Percentiles rank a stretch among this genome's conserved stretches.
Conservation (phyloP, 2,888 invertebrate species). For the Aleiodes leptofemur region DNA sequence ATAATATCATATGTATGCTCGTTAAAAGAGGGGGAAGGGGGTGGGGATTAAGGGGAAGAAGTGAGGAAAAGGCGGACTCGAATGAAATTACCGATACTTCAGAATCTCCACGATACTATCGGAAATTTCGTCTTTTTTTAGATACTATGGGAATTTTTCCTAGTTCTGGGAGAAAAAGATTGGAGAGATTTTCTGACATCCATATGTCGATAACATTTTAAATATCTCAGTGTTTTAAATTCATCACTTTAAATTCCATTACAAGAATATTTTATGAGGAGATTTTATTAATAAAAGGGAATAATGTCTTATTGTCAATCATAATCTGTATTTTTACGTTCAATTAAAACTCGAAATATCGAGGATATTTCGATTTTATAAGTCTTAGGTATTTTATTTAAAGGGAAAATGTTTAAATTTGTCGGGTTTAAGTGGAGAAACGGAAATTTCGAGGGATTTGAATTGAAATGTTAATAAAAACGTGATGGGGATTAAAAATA, state of each 20-base stretch:
- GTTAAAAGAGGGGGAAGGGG: conserved; percentile 34
- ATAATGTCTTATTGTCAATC: conserved; percentile 6
- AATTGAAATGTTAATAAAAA: no score
- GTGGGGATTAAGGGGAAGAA: conserved; percentile 44
- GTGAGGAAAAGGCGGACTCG: neutral
- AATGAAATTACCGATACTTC: conserved; percentile 19
- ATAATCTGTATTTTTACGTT: neutral
- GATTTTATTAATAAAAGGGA: neutral
- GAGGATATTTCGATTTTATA: no score
- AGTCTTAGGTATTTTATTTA: no score
- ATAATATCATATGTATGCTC: conserved; percentile 19
- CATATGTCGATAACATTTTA: conserved; percentile 23
- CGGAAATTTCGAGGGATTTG: no score
- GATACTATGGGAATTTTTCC: neutral
- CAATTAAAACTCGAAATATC: no score
- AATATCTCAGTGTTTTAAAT: conserved; percentile 19
- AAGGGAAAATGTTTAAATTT: no score
- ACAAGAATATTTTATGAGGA: neutral
- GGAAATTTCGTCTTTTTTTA: neutral
- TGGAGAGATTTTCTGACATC: neutral
- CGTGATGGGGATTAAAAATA: no score
- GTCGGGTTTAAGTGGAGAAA: no score
- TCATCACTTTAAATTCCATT: conserved; percentile 9
- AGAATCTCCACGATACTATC: conserved; percentile 4
- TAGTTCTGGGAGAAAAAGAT: neutral